phyloP scores from a whole-genome alignment of 2,113 vertebrate genomes.

The Falco punctatus region DNA sequence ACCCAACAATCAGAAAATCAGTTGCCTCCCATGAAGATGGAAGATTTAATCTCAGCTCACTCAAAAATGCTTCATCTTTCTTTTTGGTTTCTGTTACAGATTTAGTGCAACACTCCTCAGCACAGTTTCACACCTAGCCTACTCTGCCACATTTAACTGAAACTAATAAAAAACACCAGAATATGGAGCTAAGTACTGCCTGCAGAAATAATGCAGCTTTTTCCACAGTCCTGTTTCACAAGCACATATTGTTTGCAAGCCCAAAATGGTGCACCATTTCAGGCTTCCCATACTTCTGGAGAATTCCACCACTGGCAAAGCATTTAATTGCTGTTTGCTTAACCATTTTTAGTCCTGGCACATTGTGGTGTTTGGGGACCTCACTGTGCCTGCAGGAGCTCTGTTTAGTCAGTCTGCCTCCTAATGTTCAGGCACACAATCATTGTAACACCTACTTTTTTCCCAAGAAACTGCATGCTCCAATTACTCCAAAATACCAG shows the following conservation, averaged over 20 bases:
- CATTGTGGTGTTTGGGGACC: rapidly evolving
- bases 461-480: not conserved
- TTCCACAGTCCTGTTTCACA: not conserved
- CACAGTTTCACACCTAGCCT: not conserved
- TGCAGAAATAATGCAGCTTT: not conserved
- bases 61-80: not conserved
- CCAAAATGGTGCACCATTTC: not conserved
- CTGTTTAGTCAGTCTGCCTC: not conserved
- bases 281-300: not conserved
- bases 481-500: not conserved
- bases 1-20: not conserved
- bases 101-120: not conserved
- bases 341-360: not conserved
- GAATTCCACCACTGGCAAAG: not conserved
- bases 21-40: not conserved
- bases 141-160: not conserved
- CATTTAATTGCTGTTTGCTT: not conserved
- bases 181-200: not conserved
- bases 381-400: not conserved
- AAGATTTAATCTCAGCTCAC: not conserved
- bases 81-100: not conserved
- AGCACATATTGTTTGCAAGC: not conserved
- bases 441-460: not conserved
- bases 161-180: not conserved
- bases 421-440: not conserved